Base-by-base conservation (phyloP, 1,140 invertebrate species). In the Neelides sp. region DNA sequence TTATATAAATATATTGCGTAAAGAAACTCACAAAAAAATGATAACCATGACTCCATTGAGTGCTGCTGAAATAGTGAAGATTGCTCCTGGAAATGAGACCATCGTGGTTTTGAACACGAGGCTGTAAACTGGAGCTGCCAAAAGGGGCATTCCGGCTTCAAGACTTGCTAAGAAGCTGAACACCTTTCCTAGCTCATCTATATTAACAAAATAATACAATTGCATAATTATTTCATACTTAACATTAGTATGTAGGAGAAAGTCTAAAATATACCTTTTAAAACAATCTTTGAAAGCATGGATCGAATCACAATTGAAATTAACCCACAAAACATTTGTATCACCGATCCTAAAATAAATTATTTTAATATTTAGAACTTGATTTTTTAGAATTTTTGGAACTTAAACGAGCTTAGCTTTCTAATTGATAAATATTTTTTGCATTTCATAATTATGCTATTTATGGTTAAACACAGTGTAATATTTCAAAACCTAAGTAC, bases 161-260 rank as follows among this genome's bases (percentile, higher is more conserved):
- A 43, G 45, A 34, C 34, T 44, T 15, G 54, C 37, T 5, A 60
- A 27, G 23, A 60, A 54, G 8, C 41, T 40, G 27, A 39, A 60
- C 10, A 60, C 43, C 35, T 60, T 60, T 12, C 50, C 58, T 17
- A 56, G 22, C 36, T 60, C 58, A 34, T 60, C 53, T 40, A n/a
- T n/a, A n/a, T n/a, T n/a, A n/a, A n/a, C n/a, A n/a, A n/a, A n/a
- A n/a, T n/a, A n/a, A n/a, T n/a, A n/a, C n/a, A n/a, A n/a, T n/a
- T n/a, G n/a, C n/a, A n/a, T n/a, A n/a, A n/a, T n/a, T n/a, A n/a
- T n/a, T n/a, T n/a, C n/a, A n/a, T n/a, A n/a, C n/a, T n/a, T n/a
- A n/a, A n/a, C n/a, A n/a, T n/a, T n/a, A n/a, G n/a, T n/a, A n/a
- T n/a, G n/a, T n/a, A n/a, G n/a, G n/a, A n/a, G n/a, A n/a, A n/a